phyloP scores from a whole-genome alignment of 2,888 invertebrate species.

The Sarcophaga carnaria region DNA sequence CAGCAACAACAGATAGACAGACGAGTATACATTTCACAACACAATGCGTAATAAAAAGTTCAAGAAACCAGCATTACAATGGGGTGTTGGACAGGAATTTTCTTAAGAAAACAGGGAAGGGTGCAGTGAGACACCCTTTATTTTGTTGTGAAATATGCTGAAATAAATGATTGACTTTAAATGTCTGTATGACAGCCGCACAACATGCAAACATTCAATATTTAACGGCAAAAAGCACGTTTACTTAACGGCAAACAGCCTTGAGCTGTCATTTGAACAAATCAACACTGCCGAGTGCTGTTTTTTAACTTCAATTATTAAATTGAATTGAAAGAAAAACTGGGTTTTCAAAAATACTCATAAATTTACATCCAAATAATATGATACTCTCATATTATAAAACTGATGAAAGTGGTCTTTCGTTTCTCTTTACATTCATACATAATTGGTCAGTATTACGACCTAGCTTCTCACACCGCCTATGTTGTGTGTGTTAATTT shows the following conservation, averaged over 20 bases:
- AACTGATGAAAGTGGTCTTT: too few species aligned
- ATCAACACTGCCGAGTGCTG: constrained; percentile 54
- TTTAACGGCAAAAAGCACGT: constrained; percentile 22
- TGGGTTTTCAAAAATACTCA: background rate
- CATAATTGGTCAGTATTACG: too few species aligned
- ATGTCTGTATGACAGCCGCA: constrained; percentile 11
- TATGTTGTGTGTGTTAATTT: too few species aligned
- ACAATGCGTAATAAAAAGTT: constrained; percentile 28
- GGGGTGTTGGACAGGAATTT: background rate
- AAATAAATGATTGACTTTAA: background rate
- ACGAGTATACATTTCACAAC: constrained; percentile 48
- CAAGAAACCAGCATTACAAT: background rate
- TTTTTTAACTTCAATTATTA: background rate
- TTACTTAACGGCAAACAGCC: constrained; percentile 56
- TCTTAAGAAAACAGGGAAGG: constrained; percentile 11
- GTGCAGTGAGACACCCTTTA: constrained; percentile 33
- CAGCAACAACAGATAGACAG: background rate
- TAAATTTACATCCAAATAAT: too few species aligned
- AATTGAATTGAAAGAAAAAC: background rate
- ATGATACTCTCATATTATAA: too few species aligned
- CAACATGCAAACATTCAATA: constrained; percentile 1
- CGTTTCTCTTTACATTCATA: too few species aligned
- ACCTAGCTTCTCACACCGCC: too few species aligned
- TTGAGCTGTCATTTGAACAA: constrained; percentile 64
- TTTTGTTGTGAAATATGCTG: background rate